Base-by-base conservation (phyloP, 2,797 vertebrate species). In the Luscinia luscinia region DNA sequence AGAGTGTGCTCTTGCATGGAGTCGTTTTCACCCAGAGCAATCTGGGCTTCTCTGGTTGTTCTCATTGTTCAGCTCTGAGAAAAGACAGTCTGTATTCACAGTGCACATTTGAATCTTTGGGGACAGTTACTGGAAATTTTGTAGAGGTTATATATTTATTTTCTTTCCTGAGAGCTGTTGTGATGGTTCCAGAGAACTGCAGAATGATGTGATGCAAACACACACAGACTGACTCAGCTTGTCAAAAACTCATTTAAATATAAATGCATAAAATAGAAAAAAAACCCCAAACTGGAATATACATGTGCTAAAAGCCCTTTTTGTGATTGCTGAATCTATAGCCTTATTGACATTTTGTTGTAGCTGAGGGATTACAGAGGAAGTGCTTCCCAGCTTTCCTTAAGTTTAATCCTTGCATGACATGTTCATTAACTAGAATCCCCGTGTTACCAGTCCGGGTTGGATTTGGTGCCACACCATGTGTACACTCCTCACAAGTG, bases 251-350 rank as follows among this genome's bases (percentile, higher is more conserved):
- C 48, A 38, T 15, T 70, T 82, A 48, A 81, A 92, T 84, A 73
- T 28, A n/a, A 86, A 55, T 30, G 23, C 23, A 12, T 36, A 16
- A 34, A 74, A 75, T 76, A 82, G 27, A 43, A 76, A 54, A 41
- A 62, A 69, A 22, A 23, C 12, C 13, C 46, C 23, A 34, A 68
- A 41, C 30, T 20, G 27, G 14, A 77, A 67, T 38, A 93, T 13
- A 9, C 36, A 61, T 49, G 12, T 79, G 34, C 84, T 87, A 74
- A 91, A 95, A 95, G 91, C 91, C 95, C 94, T 96, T 96, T 91
- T 73, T 43, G 26, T 66, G 40, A 41, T 41, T 48, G 43, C 18
- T 67, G 46, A 88, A 66, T 89, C 34, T 79, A 18, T 49, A 83
- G 36, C 8, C 0, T 74, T 66, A 85, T 40, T 79, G n/a, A 7